phyloP scores from a whole-genome alignment of 2,113 vertebrate species.

The Egretta garzetta region DNA sequence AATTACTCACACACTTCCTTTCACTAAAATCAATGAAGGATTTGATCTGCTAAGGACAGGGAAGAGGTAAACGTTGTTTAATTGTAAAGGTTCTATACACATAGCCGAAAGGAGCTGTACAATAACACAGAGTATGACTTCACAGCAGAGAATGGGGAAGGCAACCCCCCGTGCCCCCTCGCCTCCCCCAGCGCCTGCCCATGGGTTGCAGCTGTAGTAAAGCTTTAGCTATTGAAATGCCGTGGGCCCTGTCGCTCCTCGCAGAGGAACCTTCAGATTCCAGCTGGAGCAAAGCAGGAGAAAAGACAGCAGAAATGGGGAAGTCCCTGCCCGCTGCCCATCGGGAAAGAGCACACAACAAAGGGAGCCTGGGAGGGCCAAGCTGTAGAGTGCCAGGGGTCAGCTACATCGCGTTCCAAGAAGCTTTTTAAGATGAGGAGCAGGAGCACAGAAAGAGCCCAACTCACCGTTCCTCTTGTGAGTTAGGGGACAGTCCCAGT shows the following conservation, averaged over 20 bases:
- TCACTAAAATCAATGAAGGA: slow-evolving; percentile 85
- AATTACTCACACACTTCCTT: slow-evolving; percentile 85
- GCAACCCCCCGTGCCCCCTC: not conserved
- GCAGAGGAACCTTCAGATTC: not conserved
- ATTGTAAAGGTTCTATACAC: not conserved
- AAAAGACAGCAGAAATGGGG: not conserved
- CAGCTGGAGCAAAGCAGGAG: not conserved
- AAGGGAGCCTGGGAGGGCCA: not conserved
- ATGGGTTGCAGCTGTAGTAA: not conserved
- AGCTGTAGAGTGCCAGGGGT: not conserved
- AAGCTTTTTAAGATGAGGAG: not conserved
- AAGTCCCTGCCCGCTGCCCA: not conserved
- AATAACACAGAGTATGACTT: not conserved
- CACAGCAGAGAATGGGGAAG: not conserved
- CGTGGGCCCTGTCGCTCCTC: not conserved
- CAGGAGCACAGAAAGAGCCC: not conserved
- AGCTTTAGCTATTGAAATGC: not conserved
- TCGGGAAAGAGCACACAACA: not conserved
- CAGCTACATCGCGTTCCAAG: not conserved
- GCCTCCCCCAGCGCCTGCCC: not conserved
- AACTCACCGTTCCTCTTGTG: not conserved
- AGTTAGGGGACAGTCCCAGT: not conserved
- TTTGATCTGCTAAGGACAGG: slow-evolving; percentile 84
- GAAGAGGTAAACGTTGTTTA: slow-evolving; percentile 48
- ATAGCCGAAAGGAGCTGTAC: not conserved